These are phyloP conservation scores for Tragelaphus oryx DNA, from an alignment of 2,797 vertebrate species.

Conservation along the genomic window DNA sequence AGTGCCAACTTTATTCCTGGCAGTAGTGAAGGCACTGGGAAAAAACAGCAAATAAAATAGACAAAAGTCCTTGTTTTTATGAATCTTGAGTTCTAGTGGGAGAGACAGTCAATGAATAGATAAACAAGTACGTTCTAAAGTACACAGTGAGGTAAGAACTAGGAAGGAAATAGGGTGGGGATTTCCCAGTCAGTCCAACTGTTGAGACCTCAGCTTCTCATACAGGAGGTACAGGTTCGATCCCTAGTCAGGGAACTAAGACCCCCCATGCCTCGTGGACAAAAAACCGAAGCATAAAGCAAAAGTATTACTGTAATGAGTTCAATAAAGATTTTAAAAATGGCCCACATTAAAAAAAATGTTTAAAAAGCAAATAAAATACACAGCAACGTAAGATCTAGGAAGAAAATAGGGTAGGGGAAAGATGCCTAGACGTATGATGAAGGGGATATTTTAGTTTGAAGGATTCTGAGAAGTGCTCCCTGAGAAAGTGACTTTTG, in stretches of 20 bases:
- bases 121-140: neutral
- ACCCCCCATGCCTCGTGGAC: neutral
- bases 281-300: neutral
- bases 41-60: neutral
- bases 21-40: neutral
- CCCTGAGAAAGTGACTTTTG: neutral
- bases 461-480: neutral
- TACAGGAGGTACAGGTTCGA: neutral
- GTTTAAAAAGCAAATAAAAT: neutral
- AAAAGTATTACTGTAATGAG: neutral
- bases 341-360: neutral
- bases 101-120: neutral
- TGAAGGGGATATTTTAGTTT: neutral
- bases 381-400: neutral
- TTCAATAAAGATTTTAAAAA: neutral
- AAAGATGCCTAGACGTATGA: neutral
- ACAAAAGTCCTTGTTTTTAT: neutral
- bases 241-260: neutral
- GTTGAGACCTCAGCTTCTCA: neutral
- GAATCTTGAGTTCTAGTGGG: neutral
- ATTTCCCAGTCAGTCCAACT: neutral
- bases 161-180: neutral
- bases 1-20: neutral
- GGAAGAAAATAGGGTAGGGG: neutral
- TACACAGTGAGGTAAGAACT: neutral